phyloP scores from a whole-genome alignment of 1,140 invertebrate genomes.

The Schlechtendalia chinensis region DNA sequence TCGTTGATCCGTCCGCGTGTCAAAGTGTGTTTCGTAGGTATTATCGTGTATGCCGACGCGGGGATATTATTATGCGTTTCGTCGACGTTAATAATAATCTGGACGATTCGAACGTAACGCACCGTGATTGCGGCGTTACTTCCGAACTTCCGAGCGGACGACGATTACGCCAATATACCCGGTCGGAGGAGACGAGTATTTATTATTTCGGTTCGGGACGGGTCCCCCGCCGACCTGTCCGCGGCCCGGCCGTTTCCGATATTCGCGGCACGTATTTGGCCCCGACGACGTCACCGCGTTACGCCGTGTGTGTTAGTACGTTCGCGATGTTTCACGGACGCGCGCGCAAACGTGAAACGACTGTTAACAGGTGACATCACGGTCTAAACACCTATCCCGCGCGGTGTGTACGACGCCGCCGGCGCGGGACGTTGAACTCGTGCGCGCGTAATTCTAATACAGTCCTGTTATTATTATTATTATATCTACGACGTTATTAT shows the following conservation, averaged over 20 bases:
- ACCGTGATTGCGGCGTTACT: too few species aligned
- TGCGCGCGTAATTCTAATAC: neutral
- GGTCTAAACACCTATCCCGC: slow-evolving; percentile 5
- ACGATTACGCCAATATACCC: neutral
- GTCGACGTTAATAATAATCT: too few species aligned
- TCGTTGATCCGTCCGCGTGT: too few species aligned
- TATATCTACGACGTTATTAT: too few species aligned
- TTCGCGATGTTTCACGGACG: slow-evolving; percentile 8
- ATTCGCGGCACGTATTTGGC: slow-evolving; percentile 15
- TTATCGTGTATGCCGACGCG: too few species aligned
- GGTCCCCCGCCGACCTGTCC: too few species aligned
- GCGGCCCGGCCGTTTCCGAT: neutral
- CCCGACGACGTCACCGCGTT: neutral
- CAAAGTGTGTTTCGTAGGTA: too few species aligned
- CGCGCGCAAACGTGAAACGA: slow-evolving; percentile 17
- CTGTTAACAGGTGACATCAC: slow-evolving; percentile 34
- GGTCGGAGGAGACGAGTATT: too few species aligned
- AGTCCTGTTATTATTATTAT: neutral
- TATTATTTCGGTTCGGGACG: too few species aligned
- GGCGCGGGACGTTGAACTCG: slow-evolving; percentile 18
- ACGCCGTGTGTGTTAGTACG: neutral
- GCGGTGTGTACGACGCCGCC: neutral
- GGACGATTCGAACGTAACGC: too few species aligned
- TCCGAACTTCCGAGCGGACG: too few species aligned
- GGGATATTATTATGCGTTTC: too few species aligned